phyloP scores from a whole-genome alignment of 2,888 invertebrate genomes.

The Alcis repandata region DNA sequence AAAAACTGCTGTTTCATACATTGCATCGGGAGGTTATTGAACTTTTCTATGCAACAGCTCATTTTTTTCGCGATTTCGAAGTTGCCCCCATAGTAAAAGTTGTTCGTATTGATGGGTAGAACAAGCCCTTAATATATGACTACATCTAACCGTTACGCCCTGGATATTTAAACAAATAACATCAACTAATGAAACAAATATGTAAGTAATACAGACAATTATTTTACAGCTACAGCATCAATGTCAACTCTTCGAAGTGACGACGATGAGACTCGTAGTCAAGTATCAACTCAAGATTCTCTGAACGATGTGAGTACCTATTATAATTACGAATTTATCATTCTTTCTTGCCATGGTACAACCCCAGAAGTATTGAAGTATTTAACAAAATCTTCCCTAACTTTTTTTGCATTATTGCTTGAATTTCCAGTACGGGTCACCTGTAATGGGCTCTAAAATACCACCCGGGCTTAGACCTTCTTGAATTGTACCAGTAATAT shows the following conservation, averaged over 20 bases:
- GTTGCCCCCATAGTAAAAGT: slow-evolving; percentile 1
- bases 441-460: slow-evolving; percentile 19
- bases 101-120: slow-evolving; percentile 13
- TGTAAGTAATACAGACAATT: slow-evolving; percentile 7
- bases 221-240: slow-evolving; percentile 3
- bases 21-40: slow-evolving; percentile 3
- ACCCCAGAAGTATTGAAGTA: slow-evolving; percentile 28
- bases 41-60: slow-evolving; percentile 1
- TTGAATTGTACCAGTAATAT: slow-evolving; percentile 22
- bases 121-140: slow-evolving; percentile 5
- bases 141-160: slow-evolving; percentile 14
- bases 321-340: slow-evolving; percentile 19
- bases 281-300: slow-evolving; percentile 19
- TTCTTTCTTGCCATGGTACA: slow-evolving; percentile 27
- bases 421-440: slow-evolving; percentile 18
- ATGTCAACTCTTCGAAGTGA: slow-evolving; percentile 3
- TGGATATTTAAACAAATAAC: slow-evolving; percentile 14
- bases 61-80: slow-evolving; percentile 1
- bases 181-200: slow-evolving; percentile 15
- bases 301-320: slow-evolving; percentile 18
- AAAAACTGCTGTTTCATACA: slow-evolving; percentile 1
- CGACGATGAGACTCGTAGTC: slow-evolving; percentile 3
- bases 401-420: slow-evolving; percentile 31
- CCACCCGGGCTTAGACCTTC: slow-evolving; percentile 22
- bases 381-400: slow-evolving; percentile 29